A percentile compares a stretch with the other conserved stretches of the same genome.
Evolutionary conservation across 2,888 invertebrate species (phyloP).

Genomic region (Octodonta nipae): DNA sequence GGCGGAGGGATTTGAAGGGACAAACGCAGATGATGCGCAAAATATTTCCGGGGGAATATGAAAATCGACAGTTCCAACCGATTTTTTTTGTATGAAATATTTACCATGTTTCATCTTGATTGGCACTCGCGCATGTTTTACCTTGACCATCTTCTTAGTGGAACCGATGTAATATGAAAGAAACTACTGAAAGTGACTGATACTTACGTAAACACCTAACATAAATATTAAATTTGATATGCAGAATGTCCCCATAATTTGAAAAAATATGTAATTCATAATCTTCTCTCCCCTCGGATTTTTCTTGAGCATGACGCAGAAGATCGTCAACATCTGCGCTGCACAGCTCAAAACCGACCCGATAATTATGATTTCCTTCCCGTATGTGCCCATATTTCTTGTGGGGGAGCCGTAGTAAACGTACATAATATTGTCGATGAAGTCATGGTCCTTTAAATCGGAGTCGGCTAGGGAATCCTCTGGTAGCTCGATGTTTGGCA

Average conservation of each 20-base stretch:
- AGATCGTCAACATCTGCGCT: constrained; percentile 38
- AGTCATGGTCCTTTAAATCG: constrained; percentile 48
- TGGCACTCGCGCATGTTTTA: too few relatives aligned
- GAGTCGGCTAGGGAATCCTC: constrained; percentile 51
- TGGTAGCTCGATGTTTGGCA: constrained; percentile 42
- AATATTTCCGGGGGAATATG: too few relatives aligned
- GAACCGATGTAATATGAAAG: too few relatives aligned
- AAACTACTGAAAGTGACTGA: too few relatives aligned
- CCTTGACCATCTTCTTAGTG: too few relatives aligned
- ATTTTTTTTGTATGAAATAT: too few relatives aligned
- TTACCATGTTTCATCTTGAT: too few relatives aligned
- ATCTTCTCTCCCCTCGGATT: constrained; percentile 28
- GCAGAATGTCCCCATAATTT: constrained; percentile 47
- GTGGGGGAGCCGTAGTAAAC: constrained; percentile 50
- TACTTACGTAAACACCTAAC: constrained; percentile 49
- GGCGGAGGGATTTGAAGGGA: too few relatives aligned
- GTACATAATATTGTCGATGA: constrained; percentile 60
- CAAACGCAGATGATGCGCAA: too few relatives aligned
- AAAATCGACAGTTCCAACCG: too few relatives aligned
- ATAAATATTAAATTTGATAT: constrained; percentile 50
- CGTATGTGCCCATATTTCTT: constrained; percentile 41
- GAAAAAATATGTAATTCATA: constrained; percentile 45
- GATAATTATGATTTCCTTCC: constrained; percentile 37
- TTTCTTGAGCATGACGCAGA: constrained; percentile 33
- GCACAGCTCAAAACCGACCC: constrained; percentile 39